These are phyloP conservation scores for Scolopax bukidnonensis DNA, from an alignment of 2,797 vertebrate species.

Conservation along the genomic window DNA sequence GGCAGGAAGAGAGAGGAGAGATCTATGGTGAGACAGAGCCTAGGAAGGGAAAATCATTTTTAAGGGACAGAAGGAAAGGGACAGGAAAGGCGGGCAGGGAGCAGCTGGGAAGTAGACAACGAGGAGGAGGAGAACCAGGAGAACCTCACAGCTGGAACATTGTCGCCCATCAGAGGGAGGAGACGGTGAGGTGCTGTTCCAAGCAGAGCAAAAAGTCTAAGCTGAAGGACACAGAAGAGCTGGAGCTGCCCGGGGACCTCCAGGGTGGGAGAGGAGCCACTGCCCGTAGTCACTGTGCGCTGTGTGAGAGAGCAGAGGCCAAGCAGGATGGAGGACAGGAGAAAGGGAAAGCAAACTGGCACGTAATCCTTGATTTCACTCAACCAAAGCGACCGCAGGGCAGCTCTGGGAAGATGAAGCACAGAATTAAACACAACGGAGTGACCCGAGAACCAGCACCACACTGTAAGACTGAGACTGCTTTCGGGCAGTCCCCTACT, in stretches of 20 bases:
- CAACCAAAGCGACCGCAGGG: constrained; percentile 7
- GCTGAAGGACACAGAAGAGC: neutral
- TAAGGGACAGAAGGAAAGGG: neutral
- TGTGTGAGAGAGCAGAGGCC: neutral
- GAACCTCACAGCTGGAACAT: neutral
- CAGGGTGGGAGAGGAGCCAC: neutral
- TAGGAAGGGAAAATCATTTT: neutral
- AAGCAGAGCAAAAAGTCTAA: neutral
- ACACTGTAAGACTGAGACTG: neutral
- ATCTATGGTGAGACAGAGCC: neutral
- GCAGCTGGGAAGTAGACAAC: neutral
- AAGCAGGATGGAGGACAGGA: neutral
- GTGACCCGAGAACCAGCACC: neutral
- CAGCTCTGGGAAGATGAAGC: neutral
- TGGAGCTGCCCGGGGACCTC: neutral
- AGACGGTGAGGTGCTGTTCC: neutral
- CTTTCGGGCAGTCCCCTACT: neutral
- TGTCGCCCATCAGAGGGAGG: too few relatives aligned
- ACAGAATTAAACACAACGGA: neutral
- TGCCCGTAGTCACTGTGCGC: neutral
- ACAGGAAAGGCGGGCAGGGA: neutral
- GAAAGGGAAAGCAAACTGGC: neutral
- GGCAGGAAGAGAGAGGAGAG: neutral
- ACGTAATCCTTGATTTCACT: neutral
- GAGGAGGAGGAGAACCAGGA: neutral